Conservation (phyloP, 1,140 invertebrate species). For the Hyles vespertilio region DNA sequence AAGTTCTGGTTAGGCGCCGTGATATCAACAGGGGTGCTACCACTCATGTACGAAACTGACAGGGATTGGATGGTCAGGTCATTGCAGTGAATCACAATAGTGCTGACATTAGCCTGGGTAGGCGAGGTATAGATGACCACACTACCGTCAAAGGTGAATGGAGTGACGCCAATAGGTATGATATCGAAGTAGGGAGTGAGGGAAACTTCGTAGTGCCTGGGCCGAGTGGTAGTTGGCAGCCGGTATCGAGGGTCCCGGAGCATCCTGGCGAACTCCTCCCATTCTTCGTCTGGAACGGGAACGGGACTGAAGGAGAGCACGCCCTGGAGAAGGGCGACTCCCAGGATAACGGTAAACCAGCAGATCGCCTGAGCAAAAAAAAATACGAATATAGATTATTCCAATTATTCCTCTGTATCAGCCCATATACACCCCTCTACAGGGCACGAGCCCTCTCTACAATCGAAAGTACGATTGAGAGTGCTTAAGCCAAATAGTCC, state of each 20-base stretch:
- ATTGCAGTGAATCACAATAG: slow-evolving; percentile 81
- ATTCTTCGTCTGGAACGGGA: slow-evolving; percentile 50
- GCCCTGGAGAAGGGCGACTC: slow-evolving; percentile 38
- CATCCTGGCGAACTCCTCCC: slow-evolving; percentile 40
- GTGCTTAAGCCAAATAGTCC: too few species aligned
- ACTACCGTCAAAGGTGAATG: slow-evolving; percentile 78
- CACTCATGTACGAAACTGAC: slow-evolving; percentile 17
- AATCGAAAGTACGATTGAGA: too few species aligned
- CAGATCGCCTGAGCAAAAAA: slow-evolving; percentile 29
- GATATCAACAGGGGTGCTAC: slow-evolving; percentile 12
- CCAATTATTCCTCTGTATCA: too few species aligned
- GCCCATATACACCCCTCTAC: too few species aligned
- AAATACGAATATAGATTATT: background rate
- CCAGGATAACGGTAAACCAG: slow-evolving; percentile 43
- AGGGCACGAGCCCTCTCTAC: too few species aligned
- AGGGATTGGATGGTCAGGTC: slow-evolving; percentile 71
- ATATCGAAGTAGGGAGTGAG: slow-evolving; percentile 78
- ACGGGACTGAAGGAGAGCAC: slow-evolving; percentile 40
- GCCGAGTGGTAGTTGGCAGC: slow-evolving; percentile 45
- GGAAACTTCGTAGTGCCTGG: slow-evolving; percentile 78
- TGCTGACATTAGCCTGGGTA: slow-evolving; percentile 34
- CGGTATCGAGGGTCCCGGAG: slow-evolving; percentile 47
- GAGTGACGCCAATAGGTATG: slow-evolving; percentile 27
- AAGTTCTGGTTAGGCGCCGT: slow-evolving; percentile 23
- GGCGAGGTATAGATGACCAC: slow-evolving; percentile 71